Evolutionary conservation across 2,888 invertebrate genomes (phyloP).

Genomic region (Aproaerema taeniolella): DNA sequence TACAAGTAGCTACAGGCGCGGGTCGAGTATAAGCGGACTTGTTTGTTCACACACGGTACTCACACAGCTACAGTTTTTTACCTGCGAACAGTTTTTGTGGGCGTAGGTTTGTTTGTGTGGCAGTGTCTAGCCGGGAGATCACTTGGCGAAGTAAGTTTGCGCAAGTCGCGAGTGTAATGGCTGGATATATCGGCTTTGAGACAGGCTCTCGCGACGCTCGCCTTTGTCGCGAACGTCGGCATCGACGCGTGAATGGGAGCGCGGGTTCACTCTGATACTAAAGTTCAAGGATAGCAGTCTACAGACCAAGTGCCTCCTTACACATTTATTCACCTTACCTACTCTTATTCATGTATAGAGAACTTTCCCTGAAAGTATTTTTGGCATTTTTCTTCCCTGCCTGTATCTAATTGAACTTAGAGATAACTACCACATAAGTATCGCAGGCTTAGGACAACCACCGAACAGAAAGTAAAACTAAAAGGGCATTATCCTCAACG

Average conservation of each 20-base stretch:
- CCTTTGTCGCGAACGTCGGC: constrained; percentile 44
- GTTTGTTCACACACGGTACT: constrained; percentile 49
- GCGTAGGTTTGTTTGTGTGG: constrained; percentile 57
- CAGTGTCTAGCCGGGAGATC: constrained; percentile 59
- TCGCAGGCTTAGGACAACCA: constrained; percentile 16
- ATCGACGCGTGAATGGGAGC: constrained; percentile 35
- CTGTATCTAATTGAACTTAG: too few species aligned
- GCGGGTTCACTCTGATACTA: constrained; percentile 26
- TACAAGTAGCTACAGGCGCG: constrained; percentile 67
- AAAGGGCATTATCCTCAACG: constrained; percentile 71
- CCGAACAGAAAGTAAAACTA: constrained; percentile 60
- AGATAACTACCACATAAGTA: not conserved
- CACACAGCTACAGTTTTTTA: constrained; percentile 46
- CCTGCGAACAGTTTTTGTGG: constrained; percentile 59
- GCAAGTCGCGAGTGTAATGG: constrained; percentile 51
- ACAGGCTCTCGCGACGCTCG: constrained; percentile 30
- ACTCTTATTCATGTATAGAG: not conserved
- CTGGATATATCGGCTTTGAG: constrained; percentile 56
- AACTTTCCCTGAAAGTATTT: not conserved
- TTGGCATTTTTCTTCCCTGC: too few species aligned
- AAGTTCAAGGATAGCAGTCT: constrained; percentile 9
- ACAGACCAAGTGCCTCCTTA: too few species aligned
- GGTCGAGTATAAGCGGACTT: constrained; percentile 54
- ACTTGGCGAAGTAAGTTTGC: constrained; percentile 51
- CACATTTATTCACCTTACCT: too few species aligned